These are phyloP conservation scores for Lathamus discolor DNA, from an alignment of 2,113 vertebrate species.

Conservation along the genomic window DNA sequence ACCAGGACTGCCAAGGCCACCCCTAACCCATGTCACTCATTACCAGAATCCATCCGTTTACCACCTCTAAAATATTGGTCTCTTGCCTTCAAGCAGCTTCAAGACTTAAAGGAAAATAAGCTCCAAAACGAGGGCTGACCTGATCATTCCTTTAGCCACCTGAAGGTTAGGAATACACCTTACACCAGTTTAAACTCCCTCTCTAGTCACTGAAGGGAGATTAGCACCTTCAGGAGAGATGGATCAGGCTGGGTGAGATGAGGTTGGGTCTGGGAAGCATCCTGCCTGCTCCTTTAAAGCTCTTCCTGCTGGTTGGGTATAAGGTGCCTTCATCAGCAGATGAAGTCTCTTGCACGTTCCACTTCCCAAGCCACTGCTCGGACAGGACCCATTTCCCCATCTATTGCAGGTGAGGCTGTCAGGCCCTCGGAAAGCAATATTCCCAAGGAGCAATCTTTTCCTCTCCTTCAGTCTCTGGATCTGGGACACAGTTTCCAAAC, in stretches of 20 bases:
- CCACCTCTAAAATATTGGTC: neutral
- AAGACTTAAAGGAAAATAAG: neutral
- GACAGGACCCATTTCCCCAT: neutral
- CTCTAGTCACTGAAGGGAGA: neutral
- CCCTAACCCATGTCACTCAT: neutral
- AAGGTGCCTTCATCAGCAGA: neutral
- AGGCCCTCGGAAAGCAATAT: neutral
- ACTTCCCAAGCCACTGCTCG: rapidly evolving
- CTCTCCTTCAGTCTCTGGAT: neutral
- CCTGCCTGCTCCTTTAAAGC: neutral
- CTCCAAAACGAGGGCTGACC: neutral
- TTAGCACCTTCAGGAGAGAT: neutral
- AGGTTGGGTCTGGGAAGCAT: neutral
- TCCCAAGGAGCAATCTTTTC: neutral
- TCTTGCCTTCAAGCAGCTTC: neutral
- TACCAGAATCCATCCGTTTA: neutral
- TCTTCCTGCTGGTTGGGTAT: neutral
- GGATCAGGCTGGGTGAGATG: neutral
- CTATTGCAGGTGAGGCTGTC: neutral
- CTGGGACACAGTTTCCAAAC: neutral
- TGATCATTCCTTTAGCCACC: neutral
- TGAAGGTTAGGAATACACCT: neutral
- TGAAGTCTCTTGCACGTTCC: neutral
- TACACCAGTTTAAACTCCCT: neutral
- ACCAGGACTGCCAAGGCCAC: neutral